A percentile compares a stretch with the other conserved stretches of the same genome.
phyloP scores from a whole-genome alignment of 2,113 vertebrate species.

The Phalacrocorax aristotelis region DNA sequence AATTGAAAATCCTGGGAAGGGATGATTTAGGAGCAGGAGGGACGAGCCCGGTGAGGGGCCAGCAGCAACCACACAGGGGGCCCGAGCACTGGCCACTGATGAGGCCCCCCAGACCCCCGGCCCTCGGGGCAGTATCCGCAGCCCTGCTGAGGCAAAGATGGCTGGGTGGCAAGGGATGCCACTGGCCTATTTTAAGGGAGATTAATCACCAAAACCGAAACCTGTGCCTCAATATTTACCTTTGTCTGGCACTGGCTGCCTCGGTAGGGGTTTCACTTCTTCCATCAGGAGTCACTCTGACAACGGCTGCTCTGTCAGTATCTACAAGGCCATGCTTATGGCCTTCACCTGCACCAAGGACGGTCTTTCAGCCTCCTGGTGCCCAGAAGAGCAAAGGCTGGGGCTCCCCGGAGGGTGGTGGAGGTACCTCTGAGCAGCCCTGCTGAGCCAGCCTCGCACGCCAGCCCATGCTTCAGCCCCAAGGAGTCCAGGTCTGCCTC shows the following conservation, averaged over 20 bases:
- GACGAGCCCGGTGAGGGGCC: neutral
- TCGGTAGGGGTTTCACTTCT: neutral
- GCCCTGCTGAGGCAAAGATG: neutral
- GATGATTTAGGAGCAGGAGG: neutral
- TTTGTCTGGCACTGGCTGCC: neutral
- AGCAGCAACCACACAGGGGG: too few relatives aligned
- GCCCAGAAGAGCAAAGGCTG: neutral
- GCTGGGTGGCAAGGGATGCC: neutral
- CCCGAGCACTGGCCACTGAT: too few relatives aligned
- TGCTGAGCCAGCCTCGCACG: neutral
- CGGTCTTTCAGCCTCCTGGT: neutral
- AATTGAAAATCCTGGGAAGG: neutral
- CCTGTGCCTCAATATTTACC: neutral
- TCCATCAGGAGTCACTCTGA: neutral
- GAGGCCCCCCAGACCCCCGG: neutral
- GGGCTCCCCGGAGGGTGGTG: neutral
- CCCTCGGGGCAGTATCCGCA: fast-evolving
- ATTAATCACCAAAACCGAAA: neutral
- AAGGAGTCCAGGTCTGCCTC: neutral
- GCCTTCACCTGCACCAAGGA: neutral
- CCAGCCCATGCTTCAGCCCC: fast-evolving
- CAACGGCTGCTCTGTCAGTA: too few relatives aligned
- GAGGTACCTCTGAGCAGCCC: neutral
- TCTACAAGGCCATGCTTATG: fast-evolving
- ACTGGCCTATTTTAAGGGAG: neutral